Evolutionary conservation across 64 coral and sea anemone species (phyloP), one percentile per base, ranked within the genome.

Genomic region (Montipora foliosa): DNA sequence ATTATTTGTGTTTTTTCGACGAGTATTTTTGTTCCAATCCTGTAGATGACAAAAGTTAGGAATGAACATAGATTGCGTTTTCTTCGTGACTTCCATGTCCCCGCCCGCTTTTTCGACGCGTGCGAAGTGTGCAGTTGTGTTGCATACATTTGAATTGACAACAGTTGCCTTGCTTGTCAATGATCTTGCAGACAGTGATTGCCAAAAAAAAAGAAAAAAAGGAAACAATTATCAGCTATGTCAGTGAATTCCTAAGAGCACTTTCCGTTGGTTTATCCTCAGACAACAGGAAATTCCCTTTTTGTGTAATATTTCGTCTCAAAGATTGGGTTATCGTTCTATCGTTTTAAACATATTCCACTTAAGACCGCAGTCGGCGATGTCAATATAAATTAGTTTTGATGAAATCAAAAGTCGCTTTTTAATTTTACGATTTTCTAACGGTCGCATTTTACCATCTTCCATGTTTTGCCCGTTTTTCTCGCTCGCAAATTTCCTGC

Each of bases 351-450:
- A 78, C 1, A 15, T 49, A 78, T 17, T 17, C 25, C 25, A 76
- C 74, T 76, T 15, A 46, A 76, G 2, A 76, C 8, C 8, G 11
- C 74, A 3, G 29, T 44, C 22, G 11, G 44, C 11, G 76, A 19
- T 5, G 9, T 72, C 45, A 86, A n/a, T 72, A 47, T 47, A n/a
- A 86, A 86, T 71, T 47, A 5, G 66, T 50, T 86, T 71, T 86
- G 17, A 86, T 86, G 82, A 86, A 86, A 86, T 86, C 49, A 86
- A 86, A 71, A 72, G 61, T 86, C n/a, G 44, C 62, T 71, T 21
- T 49, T 71, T 71, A 11, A 71, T 68, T 68, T 68, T 68, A 22
- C 60, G 57, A 83, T 83, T 29, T 64, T 83, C 29, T 3, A 5
- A 15, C 7, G 13, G 55, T 59, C 25, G 10, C 61, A 17, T 14